Evolutionary conservation across 1,140 invertebrate species (phyloP).

Genomic region (Heliconius congener): DNA sequence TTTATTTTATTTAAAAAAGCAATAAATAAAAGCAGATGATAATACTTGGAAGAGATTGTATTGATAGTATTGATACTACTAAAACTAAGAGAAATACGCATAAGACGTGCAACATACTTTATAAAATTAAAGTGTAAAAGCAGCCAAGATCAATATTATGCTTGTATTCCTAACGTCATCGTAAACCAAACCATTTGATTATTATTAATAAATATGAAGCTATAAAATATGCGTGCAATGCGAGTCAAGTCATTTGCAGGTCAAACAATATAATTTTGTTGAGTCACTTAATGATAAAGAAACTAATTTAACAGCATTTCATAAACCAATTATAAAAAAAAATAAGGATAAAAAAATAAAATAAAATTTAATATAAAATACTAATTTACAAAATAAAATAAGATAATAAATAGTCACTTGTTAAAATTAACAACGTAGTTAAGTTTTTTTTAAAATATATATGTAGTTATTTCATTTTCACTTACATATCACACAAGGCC

Average conservation of each 20-base stretch:
- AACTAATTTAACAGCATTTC: background rate
- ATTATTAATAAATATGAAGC: background rate
- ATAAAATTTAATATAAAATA: too few relatives aligned
- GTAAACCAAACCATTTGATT: background rate
- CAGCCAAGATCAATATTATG: background rate
- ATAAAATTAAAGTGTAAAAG: too few relatives aligned
- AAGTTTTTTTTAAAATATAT: too few relatives aligned
- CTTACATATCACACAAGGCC: too few relatives aligned
- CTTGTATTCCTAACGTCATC: background rate
- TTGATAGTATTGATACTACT: background rate
- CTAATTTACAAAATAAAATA: too few relatives aligned
- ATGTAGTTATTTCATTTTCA: too few relatives aligned
- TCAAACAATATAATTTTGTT: background rate
- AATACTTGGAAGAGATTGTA: slow-evolving; percentile 10
- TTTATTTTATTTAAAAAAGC: too few relatives aligned
- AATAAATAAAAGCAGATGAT: background rate
- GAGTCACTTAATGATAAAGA: background rate
- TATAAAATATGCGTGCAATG: background rate
- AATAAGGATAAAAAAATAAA: too few relatives aligned
- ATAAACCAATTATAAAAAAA: background rate
- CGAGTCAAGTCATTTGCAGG: background rate
- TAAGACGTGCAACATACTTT: background rate
- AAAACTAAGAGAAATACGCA: background rate
- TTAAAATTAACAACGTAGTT: too few relatives aligned
- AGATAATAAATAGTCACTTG: too few relatives aligned